Evolutionary conservation across 1,140 invertebrate genomes (phyloP).

Genomic region (Zaprionus taronus): DNA sequence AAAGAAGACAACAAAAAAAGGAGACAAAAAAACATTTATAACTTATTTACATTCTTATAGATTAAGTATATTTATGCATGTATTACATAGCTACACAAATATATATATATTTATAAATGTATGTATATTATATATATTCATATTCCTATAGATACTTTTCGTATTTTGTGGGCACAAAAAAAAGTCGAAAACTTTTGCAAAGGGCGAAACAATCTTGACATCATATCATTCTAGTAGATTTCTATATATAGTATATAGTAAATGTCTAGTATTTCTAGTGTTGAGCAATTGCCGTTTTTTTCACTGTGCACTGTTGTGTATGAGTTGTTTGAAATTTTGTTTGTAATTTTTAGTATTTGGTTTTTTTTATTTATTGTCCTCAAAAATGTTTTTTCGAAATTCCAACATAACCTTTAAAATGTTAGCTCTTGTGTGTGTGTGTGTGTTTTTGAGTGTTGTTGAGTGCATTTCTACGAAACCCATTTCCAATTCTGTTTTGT

Average conservation of each 20-base stretch:
- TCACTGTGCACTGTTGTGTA: constrained; percentile 15
- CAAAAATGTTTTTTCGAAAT: constrained; percentile 54
- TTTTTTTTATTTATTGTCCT: constrained; percentile 70
- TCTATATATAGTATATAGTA: constrained; percentile 1
- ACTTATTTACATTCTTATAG: constrained; percentile 73
- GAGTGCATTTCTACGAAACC: constrained; percentile 59
- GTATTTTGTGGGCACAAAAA: constrained; percentile 40
- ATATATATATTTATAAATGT: constrained; percentile 20
- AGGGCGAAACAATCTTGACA: constrained; percentile 34
- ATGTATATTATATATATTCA: constrained; percentile 18
- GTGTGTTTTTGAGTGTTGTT: constrained; percentile 1
- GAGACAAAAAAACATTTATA: constrained; percentile 51
- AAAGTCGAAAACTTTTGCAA: constrained; percentile 18
- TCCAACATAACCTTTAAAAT: constrained; percentile 24
- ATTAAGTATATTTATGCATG: constrained; percentile 39
- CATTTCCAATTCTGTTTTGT: constrained; percentile 58
- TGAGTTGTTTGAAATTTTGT: background rate
- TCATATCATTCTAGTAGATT: constrained; percentile 27
- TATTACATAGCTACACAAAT: constrained; percentile 19
- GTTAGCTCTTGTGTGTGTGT: constrained; percentile 4
- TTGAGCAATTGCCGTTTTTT: constrained; percentile 30
- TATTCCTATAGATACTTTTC: constrained; percentile 1
- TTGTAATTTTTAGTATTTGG: constrained; percentile 18
- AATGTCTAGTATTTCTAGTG: constrained; percentile 13
- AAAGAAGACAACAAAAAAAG: constrained; percentile 25